Conservation (phyloP, 2,888 invertebrate genomes). For the Andrena trimmerana region DNA sequence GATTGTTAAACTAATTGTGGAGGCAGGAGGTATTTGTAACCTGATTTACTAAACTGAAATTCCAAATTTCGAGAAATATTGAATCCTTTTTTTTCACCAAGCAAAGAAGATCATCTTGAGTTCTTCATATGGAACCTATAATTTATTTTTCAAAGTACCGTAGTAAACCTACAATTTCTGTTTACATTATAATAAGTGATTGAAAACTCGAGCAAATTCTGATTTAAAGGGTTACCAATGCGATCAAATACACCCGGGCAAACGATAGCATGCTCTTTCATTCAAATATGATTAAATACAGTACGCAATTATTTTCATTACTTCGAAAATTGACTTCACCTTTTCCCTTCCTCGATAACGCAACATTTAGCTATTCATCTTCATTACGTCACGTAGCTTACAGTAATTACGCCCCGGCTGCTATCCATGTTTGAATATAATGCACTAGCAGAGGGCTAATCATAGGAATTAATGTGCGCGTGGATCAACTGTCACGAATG, state of each 20-base stretch:
- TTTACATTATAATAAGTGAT: no score
- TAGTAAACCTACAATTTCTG: no score
- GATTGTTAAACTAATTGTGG: no score
- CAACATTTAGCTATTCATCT: background rate
- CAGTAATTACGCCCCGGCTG: background rate
- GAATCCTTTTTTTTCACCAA: no score
- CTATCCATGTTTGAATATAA: constrained; percentile 1
- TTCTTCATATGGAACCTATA: no score
- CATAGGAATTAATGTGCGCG: constrained; percentile 8
- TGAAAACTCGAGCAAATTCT: no score
- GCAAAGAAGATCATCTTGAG: no score
- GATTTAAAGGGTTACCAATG: no score
- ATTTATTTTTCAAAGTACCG: background rate
- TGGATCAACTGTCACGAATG: constrained; percentile 24
- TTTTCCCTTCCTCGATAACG: background rate
- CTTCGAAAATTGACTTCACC: background rate
- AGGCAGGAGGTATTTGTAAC: no score
- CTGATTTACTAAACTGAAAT: no score
- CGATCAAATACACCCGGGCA: background rate
- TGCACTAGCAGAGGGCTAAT: constrained; percentile 8
- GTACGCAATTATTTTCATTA: background rate
- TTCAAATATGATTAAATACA: background rate
- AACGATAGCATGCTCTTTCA: background rate
- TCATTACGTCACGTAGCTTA: background rate
- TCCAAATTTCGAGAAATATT: no score